Conservation (phyloP, 2,797 vertebrate genomes). For the Orientallactaga sibirica region DNA sequence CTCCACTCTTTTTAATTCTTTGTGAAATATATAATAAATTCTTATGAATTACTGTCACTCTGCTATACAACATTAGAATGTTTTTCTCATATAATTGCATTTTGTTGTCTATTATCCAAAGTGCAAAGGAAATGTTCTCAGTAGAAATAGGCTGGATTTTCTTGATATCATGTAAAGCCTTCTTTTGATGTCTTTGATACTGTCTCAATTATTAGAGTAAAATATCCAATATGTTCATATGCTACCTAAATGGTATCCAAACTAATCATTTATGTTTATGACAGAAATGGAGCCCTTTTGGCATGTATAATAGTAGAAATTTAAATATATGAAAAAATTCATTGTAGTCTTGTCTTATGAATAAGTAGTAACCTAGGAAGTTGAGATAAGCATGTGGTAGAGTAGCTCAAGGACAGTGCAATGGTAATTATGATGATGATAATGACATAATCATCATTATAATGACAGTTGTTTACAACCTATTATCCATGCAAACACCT, state of each 20-base stretch:
- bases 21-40: no score
- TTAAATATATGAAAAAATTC: no score
- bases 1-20: no score
- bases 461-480: neutral
- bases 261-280: neutral
- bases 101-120: neutral
- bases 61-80: no score
- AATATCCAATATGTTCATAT: constrained; percentile 37
- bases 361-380: no score
- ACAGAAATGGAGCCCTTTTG: neutral
- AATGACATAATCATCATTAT: neutral
- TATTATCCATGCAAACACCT: neutral
- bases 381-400: no score
- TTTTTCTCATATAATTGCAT: no score
- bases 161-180: neutral
- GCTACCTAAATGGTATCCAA: neutral
- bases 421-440: neutral
- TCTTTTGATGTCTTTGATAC: constrained; percentile 56
- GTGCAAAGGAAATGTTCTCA: neutral
- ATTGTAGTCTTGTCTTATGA: no score
- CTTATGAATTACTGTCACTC: no score
- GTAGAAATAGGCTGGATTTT: constrained; percentile 40
- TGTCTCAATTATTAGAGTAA: neutral
- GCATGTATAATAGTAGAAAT: neutral
- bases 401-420: neutral